Evolutionary conservation across 2,888 invertebrate species (phyloP).

Genomic region (Dryadula phaetusa): DNA sequence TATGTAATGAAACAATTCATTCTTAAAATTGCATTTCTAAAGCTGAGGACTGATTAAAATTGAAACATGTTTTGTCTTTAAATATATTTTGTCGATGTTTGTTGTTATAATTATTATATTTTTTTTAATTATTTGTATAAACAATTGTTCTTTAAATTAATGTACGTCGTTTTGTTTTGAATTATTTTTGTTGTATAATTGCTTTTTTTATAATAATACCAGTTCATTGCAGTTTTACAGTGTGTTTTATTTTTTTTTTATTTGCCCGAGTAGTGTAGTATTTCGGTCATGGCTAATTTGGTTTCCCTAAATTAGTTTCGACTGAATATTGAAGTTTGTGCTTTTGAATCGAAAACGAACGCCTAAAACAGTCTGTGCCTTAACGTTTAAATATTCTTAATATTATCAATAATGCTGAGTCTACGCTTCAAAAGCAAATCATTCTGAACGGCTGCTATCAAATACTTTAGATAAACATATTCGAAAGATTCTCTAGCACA

Average conservation of each 20-base stretch:
- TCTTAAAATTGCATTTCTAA: slow-evolving; percentile 83
- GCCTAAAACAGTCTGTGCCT: slow-evolving; percentile 51
- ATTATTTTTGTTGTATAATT: slow-evolving; percentile 90
- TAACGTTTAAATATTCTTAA: slow-evolving; percentile 42
- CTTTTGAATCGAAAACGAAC: slow-evolving; percentile 59
- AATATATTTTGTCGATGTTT: slow-evolving; percentile 85
- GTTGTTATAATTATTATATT: slow-evolving; percentile 86
- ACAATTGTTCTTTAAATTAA: slow-evolving; percentile 90
- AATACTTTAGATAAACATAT: slow-evolving; percentile 21
- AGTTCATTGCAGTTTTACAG: slow-evolving; percentile 89
- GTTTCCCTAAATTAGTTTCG: slow-evolving; percentile 59
- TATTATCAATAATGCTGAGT: slow-evolving; percentile 31
- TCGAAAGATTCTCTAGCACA: slow-evolving; percentile 66
- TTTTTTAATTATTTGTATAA: slow-evolving; percentile 88
- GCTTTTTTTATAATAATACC: slow-evolving; percentile 89
- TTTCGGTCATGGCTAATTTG: slow-evolving; percentile 60
- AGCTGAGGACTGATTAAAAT: slow-evolving; percentile 81
- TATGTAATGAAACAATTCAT: slow-evolving; percentile 70
- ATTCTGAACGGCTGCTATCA: slow-evolving; percentile 30
- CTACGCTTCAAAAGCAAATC: slow-evolving; percentile 28
- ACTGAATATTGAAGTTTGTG: slow-evolving; percentile 69
- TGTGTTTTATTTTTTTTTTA: slow-evolving; percentile 83
- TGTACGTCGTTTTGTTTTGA: slow-evolving; percentile 91
- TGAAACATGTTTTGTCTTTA: slow-evolving; percentile 83
- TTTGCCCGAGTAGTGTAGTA: slow-evolving; percentile 75